phyloP scores from a whole-genome alignment of 2,113 vertebrate species.

The Brienomyrus longianalis region DNA sequence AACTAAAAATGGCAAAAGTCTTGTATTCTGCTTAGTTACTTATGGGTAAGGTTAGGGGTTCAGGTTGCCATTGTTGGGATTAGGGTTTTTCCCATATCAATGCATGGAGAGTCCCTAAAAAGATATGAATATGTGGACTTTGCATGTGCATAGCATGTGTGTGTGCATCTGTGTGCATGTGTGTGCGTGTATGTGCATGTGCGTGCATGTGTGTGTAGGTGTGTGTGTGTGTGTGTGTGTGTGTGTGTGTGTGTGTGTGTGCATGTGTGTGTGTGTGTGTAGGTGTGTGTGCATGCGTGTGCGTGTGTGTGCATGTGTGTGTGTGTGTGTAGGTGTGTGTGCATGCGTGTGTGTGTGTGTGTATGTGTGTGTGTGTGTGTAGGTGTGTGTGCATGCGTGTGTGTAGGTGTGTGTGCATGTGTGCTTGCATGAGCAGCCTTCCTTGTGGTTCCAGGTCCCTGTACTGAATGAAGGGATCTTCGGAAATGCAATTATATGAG shows the following conservation, averaged over 20 bases:
- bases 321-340: no score
- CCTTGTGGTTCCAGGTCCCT: neutral
- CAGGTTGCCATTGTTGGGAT: neutral
- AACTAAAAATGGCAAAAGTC: neutral
- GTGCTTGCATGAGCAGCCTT: neutral
- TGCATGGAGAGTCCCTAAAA: no score
- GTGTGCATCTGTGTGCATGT: no score
- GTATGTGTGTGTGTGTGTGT: neutral
- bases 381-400: neutral
- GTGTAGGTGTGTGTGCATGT: neutral
- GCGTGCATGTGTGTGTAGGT: no score
- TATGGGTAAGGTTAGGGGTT: neutral
- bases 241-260: no score
- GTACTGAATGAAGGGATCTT: conserved; percentile 51
- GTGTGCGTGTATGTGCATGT: no score
- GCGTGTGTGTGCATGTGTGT: neutral
- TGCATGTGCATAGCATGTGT: no score
- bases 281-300: no score
- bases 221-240: no score
- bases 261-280: no score
- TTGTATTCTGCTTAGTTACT: neutral
- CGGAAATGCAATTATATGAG: conserved; percentile 45
- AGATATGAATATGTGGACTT: no score
- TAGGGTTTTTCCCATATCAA: neutral
- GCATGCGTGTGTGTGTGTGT: neutral